These are phyloP conservation scores for Caenorhabditis sp. DNA, from an alignment of 2,888 invertebrate species.

Conservation along the genomic window DNA sequence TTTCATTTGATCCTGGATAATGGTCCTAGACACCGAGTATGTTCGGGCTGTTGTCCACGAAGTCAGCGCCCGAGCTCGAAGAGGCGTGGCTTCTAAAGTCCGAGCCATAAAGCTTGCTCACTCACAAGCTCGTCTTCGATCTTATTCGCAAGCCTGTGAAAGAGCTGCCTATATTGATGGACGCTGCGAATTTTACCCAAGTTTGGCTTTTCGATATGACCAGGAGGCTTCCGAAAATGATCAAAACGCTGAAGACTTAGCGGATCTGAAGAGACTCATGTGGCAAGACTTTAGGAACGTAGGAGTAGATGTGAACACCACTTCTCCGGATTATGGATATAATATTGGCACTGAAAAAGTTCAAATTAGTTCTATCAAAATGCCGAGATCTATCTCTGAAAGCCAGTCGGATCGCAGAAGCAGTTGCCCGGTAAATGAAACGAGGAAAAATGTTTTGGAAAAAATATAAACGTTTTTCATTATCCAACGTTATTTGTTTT, in stretches of 20 bases:
- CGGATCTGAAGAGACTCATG: conserved; percentile 28
- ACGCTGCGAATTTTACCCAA: conserved; percentile 42
- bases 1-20: not conserved
- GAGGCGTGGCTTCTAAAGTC: conserved; percentile 55
- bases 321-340: conserved; percentile 32
- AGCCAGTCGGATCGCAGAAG: not conserved
- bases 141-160: conserved; percentile 49
- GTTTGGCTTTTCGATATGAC: conserved; percentile 10
- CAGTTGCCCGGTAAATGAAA: conserved; percentile 32
- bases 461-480: too few species aligned
- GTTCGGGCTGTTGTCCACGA: conserved; percentile 51
- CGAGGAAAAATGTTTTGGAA: too few species aligned
- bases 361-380: conserved; percentile 5
- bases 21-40: conserved; percentile 64
- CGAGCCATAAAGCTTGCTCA: conserved; percentile 45
- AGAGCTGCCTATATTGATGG: conserved; percentile 44
- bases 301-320: conserved; percentile 46
- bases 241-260: not conserved
- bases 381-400: not conserved
- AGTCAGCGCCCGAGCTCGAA: conserved; percentile 54
- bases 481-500: conserved; percentile 26
- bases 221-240: conserved; percentile 1
- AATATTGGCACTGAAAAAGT: conserved; percentile 10
- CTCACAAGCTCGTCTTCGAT: conserved; percentile 44
- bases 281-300: conserved; percentile 38